These are phyloP conservation scores for Drosophila acutilabella DNA, from an alignment of 2,888 invertebrate genomes.

Conservation along the genomic window DNA sequence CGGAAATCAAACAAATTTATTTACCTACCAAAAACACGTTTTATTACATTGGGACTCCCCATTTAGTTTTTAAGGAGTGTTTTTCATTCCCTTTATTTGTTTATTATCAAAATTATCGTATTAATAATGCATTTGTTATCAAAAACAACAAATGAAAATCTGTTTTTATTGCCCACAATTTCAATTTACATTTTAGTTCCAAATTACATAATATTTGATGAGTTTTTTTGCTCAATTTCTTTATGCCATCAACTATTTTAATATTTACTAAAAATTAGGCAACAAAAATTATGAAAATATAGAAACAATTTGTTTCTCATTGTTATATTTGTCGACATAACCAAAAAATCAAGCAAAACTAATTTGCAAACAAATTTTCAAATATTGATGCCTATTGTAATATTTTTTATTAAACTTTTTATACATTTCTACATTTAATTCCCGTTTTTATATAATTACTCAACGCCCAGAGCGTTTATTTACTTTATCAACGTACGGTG, in stretches of 20 bases:
- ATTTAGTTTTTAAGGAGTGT: background rate
- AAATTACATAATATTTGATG: conserved; percentile 32
- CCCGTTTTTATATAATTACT: conserved; percentile 43
- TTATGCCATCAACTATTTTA: conserved; percentile 30
- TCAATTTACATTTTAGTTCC: conserved; percentile 31
- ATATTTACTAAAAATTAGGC: conserved; percentile 32
- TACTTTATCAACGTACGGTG: conserved; percentile 4
- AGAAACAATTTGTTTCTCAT: conserved; percentile 7
- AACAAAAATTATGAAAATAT: conserved; percentile 4
- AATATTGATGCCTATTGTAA: conserved; percentile 45
- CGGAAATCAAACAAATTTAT: conserved; percentile 5
- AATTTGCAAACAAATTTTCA: conserved; percentile 23
- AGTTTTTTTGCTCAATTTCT: conserved; percentile 51
- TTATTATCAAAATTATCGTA: conserved; percentile 22
- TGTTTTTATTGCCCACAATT: conserved; percentile 18
- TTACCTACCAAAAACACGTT: background rate
- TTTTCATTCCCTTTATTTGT: background rate
- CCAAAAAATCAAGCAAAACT: conserved; percentile 28
- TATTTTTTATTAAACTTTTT: conserved; percentile 6
- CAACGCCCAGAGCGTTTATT: conserved; percentile 12
- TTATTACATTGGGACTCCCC: background rate
- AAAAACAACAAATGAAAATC: conserved; percentile 26
- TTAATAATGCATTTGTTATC: conserved; percentile 20
- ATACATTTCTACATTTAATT: conserved; percentile 19
- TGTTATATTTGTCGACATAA: conserved; percentile 28